Conservation (phyloP, 1,140 invertebrate genomes). For the Cyphomyrmex costatus region DNA sequence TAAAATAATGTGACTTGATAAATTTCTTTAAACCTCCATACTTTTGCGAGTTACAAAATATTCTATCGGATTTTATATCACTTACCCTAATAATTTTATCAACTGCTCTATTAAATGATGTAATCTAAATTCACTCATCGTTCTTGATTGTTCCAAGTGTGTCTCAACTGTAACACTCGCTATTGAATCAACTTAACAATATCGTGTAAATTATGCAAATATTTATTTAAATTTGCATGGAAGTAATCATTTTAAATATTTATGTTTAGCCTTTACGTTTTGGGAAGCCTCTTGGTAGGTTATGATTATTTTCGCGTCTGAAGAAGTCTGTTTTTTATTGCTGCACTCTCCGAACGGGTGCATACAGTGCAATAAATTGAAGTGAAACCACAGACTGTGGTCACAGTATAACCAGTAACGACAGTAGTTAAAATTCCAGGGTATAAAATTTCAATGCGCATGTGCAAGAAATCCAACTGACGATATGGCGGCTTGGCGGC, state of each 20-base stretch:
- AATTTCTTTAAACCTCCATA: background rate
- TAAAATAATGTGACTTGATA: background rate
- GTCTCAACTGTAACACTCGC: background rate
- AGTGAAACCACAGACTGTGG: too few species aligned
- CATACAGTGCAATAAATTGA: too few species aligned
- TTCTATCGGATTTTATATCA: constrained; percentile 36
- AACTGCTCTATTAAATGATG: constrained; percentile 86
- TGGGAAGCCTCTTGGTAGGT: constrained; percentile 20
- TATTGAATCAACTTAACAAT: background rate
- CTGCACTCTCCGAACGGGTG: too few species aligned
- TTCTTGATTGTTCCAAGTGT: constrained; percentile 7
- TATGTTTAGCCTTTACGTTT: background rate
- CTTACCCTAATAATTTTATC: constrained; percentile 85
- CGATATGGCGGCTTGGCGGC: too few species aligned
- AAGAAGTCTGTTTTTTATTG: too few species aligned
- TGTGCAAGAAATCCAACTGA: too few species aligned
- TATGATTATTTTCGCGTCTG: background rate
- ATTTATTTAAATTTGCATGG: constrained; percentile 5
- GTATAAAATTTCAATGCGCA: too few species aligned
- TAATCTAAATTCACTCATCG: constrained; percentile 88
- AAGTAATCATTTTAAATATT: constrained; percentile 11
- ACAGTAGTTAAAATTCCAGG: too few species aligned
- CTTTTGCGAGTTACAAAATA: constrained; percentile 18
- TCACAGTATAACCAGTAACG: too few species aligned
- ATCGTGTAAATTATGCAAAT: background rate